A percentile compares a stretch with the other conserved stretches of the same genome.
These are phyloP conservation scores for Cephus sareptanus DNA, from an alignment of 2,888 invertebrate species.

Conservation along the genomic window DNA sequence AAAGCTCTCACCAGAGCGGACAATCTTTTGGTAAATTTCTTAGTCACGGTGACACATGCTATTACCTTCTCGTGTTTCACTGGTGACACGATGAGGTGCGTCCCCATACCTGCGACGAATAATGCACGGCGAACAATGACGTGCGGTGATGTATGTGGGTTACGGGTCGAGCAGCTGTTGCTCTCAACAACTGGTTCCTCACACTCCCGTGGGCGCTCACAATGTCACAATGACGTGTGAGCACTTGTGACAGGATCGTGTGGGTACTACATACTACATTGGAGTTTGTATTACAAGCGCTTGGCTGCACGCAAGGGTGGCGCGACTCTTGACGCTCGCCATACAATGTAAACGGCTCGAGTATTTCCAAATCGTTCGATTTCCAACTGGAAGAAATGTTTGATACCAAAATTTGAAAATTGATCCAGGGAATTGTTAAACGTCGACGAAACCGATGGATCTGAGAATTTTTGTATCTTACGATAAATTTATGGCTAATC, in stretches of 20 bases:
- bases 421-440: background rate
- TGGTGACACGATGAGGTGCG: conserved; percentile 45
- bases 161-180: conserved; percentile 64
- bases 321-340: conserved; percentile 55
- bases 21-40: conserved; percentile 24
- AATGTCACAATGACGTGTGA: conserved; percentile 62
- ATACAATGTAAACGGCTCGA: conserved; percentile 30
- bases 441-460: background rate
- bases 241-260: conserved; percentile 62
- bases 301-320: conserved; percentile 55
- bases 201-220: conserved; percentile 56
- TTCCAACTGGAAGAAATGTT: background rate
- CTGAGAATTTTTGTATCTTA: background rate
- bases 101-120: conserved; percentile 55
- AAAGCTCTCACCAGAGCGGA: background rate
- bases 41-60: conserved; percentile 43
- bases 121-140: conserved; percentile 60
- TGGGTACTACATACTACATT: conserved; percentile 51
- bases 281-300: conserved; percentile 58
- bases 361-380: conserved; percentile 21
- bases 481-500: background rate
- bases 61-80: conserved; percentile 40
- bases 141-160: conserved; percentile 64
- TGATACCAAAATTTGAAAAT: background rate
- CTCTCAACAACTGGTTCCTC: conserved; percentile 58